Conservation (phyloP, 2,113 vertebrate species). For the Nerophis lumbriciformis region DNA sequence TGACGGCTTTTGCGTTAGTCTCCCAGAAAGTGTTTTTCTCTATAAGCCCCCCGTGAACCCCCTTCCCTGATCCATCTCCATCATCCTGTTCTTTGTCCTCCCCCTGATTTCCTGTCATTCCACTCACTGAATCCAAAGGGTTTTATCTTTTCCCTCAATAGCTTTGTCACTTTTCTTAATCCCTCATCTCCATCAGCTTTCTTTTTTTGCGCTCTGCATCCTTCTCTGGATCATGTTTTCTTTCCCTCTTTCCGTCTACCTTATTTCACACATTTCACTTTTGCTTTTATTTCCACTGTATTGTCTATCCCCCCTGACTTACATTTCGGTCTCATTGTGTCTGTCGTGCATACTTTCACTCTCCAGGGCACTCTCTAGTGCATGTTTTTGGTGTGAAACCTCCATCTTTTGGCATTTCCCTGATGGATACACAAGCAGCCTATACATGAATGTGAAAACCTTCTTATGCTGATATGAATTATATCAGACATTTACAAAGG, state of each 20-base stretch:
- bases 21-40: slow-evolving; percentile 8
- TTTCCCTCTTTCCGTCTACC: slow-evolving; percentile 18
- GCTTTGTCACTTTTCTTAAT: slow-evolving; percentile 57
- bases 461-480: slow-evolving; percentile 15
- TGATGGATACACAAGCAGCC: slow-evolving; percentile 24
- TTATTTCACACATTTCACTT: slow-evolving; percentile 30
- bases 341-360: slow-evolving; percentile 48
- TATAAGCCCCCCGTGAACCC: slow-evolving; percentile 22
- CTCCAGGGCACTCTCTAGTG: slow-evolving; percentile 38
- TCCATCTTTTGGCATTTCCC: slow-evolving; percentile 37
- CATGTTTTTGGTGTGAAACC: slow-evolving; percentile 27
- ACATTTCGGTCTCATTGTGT: slow-evolving; percentile 41
- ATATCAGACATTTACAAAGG: slow-evolving; percentile 19
- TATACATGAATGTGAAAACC: slow-evolving; percentile 4
- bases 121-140: slow-evolving; percentile 34
- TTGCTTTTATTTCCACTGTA: slow-evolving; percentile 15
- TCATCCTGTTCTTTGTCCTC: slow-evolving; percentile 20
- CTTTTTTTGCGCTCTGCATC: slow-evolving; percentile 34
- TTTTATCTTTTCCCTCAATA: slow-evolving; percentile 42
- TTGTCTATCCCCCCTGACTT: slow-evolving; percentile 9
- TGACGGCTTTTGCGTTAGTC: slow-evolving; percentile 18
- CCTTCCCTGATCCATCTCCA: slow-evolving; percentile 26
- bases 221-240: slow-evolving; percentile 30
- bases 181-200: slow-evolving; percentile 56
- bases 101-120: slow-evolving; percentile 31